Conservation (phyloP, 2,888 invertebrate genomes). For the Platerodrilus igneus region DNA sequence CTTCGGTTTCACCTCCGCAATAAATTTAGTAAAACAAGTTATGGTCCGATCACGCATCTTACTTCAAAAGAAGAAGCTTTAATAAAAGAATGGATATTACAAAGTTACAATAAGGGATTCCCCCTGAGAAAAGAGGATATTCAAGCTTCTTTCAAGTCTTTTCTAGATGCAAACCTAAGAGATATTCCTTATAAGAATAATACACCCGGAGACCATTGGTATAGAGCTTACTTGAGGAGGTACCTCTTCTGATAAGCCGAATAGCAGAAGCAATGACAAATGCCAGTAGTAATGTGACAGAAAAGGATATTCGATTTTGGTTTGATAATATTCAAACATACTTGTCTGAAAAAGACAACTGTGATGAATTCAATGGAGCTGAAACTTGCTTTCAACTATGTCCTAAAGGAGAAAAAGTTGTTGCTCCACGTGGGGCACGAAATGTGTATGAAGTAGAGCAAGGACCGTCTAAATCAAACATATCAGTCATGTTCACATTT, state of each 20-base stretch:
- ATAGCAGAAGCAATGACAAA: constrained; percentile 31
- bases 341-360: no score
- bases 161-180: constrained; percentile 19
- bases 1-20: constrained; percentile 4
- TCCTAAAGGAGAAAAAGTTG: constrained; percentile 31
- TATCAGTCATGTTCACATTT: constrained; percentile 45
- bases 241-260: constrained; percentile 25
- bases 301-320: no score
- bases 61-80: constrained; percentile 15
- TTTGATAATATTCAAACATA: no score
- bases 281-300: no score
- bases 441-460: constrained; percentile 43
- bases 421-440: constrained; percentile 29
- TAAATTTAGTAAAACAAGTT: constrained; percentile 6
- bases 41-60: constrained; percentile 12
- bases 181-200: constrained; percentile 23
- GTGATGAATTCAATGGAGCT: no score
- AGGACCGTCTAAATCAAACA: constrained; percentile 36
- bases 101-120: constrained; percentile 7
- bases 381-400: no score
- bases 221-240: constrained; percentile 30
- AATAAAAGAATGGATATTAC: constrained; percentile 6
- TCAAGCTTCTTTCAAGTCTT: constrained; percentile 16
- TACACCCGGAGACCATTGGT: constrained; percentile 26
- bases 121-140: constrained; percentile 14